phyloP scores from a whole-genome alignment of 2,888 invertebrate species.

The Trimorus sp. region DNA sequence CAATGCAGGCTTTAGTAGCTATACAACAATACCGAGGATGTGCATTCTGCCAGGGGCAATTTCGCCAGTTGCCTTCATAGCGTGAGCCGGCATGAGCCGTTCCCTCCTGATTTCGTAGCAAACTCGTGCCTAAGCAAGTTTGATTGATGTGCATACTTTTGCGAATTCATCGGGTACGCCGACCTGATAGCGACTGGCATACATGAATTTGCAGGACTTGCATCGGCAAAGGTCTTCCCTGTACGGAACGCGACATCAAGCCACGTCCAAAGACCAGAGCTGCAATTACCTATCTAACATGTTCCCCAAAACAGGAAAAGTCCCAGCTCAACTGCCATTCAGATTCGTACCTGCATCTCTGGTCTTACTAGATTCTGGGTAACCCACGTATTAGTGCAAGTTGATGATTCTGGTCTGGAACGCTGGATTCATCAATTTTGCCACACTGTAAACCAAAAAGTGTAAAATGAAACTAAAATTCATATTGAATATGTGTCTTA shows the following conservation, averaged over 20 bases:
- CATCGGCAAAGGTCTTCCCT: slow-evolving; percentile 59
- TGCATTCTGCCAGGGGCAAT: slow-evolving; percentile 81
- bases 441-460: too few relatives aligned
- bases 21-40: slow-evolving; percentile 82
- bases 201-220: slow-evolving; percentile 64
- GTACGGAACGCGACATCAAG: slow-evolving; percentile 21
- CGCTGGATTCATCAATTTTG: too few relatives aligned
- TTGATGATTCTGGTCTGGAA: too few relatives aligned
- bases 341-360: too few relatives aligned
- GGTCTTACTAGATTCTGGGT: too few relatives aligned
- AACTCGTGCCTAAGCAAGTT: slow-evolving; percentile 74
- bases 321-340: too few relatives aligned
- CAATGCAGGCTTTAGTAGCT: slow-evolving; percentile 81
- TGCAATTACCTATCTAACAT: too few relatives aligned
- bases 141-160: slow-evolving; percentile 54
- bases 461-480: too few relatives aligned
- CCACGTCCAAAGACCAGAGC: neutral
- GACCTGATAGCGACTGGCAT: slow-evolving; percentile 25
- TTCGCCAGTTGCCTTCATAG: slow-evolving; percentile 81
- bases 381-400: too few relatives aligned
- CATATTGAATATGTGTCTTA: too few relatives aligned
- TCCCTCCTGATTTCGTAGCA: slow-evolving; percentile 74
- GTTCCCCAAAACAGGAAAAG: too few relatives aligned
- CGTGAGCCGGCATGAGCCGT: slow-evolving; percentile 74
- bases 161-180: slow-evolving; percentile 55